Percentiles rank a stretch among this genome's conserved stretches.
Conservation (phyloP, 2,113 vertebrate species). For the Nipponia nippon region DNA sequence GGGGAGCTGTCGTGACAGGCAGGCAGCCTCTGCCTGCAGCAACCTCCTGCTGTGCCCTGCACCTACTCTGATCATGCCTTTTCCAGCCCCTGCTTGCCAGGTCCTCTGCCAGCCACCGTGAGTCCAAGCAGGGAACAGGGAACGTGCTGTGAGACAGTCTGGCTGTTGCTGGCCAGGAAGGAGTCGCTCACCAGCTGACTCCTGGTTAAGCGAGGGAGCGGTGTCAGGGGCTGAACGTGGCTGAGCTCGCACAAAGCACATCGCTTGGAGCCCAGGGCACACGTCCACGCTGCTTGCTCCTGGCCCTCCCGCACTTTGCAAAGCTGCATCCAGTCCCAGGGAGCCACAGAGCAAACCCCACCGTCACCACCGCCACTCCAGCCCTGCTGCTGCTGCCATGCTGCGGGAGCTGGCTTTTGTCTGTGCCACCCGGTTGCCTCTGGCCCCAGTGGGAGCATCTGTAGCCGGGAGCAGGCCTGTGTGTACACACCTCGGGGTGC, state of each 20-base stretch:
- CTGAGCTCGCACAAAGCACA: neutral
- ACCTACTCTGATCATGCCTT: neutral
- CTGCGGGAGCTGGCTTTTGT: neutral
- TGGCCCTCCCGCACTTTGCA: neutral
- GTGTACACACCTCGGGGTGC: neutral
- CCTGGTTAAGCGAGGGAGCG: neutral
- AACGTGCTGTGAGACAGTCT: neutral
- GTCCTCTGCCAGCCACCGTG: neutral
- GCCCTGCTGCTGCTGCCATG: neutral
- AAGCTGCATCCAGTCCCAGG: neutral
- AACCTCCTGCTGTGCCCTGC: neutral
- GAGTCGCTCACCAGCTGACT: neutral
- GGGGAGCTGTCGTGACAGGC: neutral
- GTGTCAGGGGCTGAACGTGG: neutral
- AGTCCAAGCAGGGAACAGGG: neutral
- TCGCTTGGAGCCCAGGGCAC: neutral
- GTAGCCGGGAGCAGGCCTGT: neutral
- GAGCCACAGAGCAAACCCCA: neutral
- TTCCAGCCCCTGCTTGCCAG: neutral
- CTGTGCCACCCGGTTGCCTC: rapidly evolving
- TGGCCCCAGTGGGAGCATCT: neutral
- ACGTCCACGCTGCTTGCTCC: neutral
- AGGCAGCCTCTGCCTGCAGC: neutral
- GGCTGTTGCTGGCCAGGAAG: neutral
- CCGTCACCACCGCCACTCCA: neutral